phyloP scores from a whole-genome alignment of 1,140 invertebrate genomes.

The Eupeodes corollae region DNA sequence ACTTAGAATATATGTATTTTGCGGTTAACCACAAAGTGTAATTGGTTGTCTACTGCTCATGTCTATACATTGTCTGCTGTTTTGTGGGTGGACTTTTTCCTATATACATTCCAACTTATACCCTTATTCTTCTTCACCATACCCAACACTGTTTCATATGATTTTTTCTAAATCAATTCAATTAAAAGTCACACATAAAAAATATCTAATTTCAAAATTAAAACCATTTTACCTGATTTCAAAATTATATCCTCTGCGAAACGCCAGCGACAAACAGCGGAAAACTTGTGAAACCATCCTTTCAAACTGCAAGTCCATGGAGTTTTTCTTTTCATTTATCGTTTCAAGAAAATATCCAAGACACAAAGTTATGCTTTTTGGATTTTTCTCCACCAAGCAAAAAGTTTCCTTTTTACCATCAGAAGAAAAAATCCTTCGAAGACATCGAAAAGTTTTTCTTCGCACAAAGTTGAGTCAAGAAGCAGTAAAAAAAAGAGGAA shows the following conservation, averaged over 20 bases:
- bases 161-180: too few relatives aligned
- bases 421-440: not conserved
- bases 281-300: not conserved
- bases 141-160: not conserved
- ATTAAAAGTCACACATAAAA: too few relatives aligned
- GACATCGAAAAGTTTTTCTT: not conserved
- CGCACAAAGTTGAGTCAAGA: too few relatives aligned
- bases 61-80: not conserved
- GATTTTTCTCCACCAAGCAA: not conserved
- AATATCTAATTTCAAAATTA: too few relatives aligned
- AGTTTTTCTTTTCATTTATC: not conserved
- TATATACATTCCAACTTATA: too few relatives aligned
- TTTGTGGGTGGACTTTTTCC: too few relatives aligned
- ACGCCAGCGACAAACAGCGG: not conserved
- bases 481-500: too few relatives aligned
- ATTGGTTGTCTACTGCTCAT: slow-evolving; percentile 30
- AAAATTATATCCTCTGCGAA: too few relatives aligned
- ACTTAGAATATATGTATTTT: slow-evolving; percentile 16
- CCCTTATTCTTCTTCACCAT: not conserved
- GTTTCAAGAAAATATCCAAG: not conserved
- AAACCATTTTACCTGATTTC: too few relatives aligned
- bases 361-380: not conserved
- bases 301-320: not conserved
- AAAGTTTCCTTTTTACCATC: not conserved
- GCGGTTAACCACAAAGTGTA: slow-evolving; percentile 39